These are phyloP conservation scores for Microcebus griseorufus DNA, from an alignment of 2,113 vertebrate species.

Conservation along the genomic window DNA sequence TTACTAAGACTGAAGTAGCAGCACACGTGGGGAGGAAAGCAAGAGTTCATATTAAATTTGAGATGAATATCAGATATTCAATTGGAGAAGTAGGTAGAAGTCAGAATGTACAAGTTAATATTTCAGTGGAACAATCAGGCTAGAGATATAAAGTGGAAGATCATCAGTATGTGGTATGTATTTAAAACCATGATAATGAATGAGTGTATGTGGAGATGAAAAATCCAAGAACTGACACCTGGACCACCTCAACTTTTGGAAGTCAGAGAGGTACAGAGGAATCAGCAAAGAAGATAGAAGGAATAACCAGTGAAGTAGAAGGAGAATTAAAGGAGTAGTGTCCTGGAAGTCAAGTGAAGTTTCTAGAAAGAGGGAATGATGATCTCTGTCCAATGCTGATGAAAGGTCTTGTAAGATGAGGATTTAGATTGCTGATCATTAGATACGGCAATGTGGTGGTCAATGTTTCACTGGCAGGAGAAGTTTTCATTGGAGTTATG, in stretches of 20 bases:
- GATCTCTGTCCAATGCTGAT: background rate
- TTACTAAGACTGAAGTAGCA: background rate
- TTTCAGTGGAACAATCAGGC: background rate
- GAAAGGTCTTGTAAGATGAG: background rate
- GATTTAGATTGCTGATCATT: background rate
- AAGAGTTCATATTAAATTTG: background rate
- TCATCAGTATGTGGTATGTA: background rate
- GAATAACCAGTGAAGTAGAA: background rate
- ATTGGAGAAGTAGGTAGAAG: background rate
- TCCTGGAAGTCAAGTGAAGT: background rate
- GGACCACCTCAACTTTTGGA: background rate
- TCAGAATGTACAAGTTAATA: background rate
- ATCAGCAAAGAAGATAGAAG: background rate
- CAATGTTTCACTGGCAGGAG: background rate
- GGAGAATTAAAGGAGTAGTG: background rate
- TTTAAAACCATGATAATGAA: background rate
- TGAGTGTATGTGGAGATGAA: background rate
- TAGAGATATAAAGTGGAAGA: background rate
- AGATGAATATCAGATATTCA: background rate
- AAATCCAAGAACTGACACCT: background rate
- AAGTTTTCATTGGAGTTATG: background rate
- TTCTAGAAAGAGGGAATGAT: background rate
- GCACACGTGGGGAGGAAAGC: background rate
- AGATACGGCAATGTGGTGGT: background rate
- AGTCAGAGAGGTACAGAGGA: background rate